Conservation (phyloP, 1,140 invertebrate genomes). For the Neodiprion virginianus region DNA sequence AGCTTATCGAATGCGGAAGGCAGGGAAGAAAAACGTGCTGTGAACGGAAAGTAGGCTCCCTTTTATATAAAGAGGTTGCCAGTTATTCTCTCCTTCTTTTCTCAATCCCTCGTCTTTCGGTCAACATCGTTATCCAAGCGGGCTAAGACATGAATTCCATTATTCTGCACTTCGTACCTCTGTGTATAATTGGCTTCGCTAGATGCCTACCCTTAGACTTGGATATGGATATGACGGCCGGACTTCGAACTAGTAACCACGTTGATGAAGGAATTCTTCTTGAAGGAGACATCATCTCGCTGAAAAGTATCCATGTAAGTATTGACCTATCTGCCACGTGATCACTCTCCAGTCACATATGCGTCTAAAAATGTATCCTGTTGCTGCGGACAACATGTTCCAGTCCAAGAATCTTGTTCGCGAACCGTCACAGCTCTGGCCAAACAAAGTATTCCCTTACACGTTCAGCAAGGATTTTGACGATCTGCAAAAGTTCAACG, state of each 20-base stretch:
- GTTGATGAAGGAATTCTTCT: background rate
- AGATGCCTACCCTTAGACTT: background rate
- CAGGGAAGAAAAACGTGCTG: background rate
- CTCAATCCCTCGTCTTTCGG: background rate
- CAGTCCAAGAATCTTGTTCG: background rate
- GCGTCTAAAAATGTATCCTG: too few species aligned
- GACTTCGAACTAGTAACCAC: background rate
- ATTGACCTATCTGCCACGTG: background rate
- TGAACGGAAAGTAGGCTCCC: background rate
- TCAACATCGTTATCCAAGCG: background rate
- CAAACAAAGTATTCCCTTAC: background rate
- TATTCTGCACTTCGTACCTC: background rate
- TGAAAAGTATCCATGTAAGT: background rate
- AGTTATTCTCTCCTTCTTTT: background rate
- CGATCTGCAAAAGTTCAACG: background rate
- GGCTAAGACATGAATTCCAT: background rate
- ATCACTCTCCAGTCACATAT: too few species aligned
- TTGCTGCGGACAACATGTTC: background rate
- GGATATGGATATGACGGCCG: background rate
- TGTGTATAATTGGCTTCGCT: background rate
- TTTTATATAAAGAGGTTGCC: background rate
- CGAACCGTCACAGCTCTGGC: background rate
- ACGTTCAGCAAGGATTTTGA: background rate
- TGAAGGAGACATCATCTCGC: background rate
- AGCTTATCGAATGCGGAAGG: slow-evolving; percentile 1